These are phyloP conservation scores for Chondrosia reniformis DNA, from an alignment of 37 sponge, comb jelly and placozoan species.

Conservation along the genomic window DNA sequence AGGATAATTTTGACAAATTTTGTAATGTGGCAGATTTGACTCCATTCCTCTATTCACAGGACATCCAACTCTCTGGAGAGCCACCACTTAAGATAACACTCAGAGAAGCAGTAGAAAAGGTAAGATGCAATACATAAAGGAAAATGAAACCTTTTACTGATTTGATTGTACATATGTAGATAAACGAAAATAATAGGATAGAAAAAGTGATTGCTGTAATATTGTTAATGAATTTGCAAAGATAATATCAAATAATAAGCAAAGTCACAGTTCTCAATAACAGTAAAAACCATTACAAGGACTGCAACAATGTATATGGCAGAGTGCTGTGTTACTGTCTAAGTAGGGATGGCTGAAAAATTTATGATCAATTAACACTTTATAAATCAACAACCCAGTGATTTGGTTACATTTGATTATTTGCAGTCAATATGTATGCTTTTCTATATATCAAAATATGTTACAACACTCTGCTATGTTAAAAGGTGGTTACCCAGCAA, in stretches of 20 bases:
- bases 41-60: conserved; percentile 57
- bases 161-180: not conserved
- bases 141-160: not conserved
- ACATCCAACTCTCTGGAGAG: conserved; percentile 75
- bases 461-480: too few species aligned
- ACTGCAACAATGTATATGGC: not conserved
- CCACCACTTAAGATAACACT: conserved; percentile 47
- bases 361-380: too few species aligned
- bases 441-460: too few species aligned
- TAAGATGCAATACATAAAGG: too few species aligned
- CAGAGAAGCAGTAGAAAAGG: conserved; percentile 71
- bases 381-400: too few species aligned
- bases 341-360: too few species aligned
- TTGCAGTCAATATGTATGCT: too few species aligned
- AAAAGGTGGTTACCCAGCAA: too few species aligned
- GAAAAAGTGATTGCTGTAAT: not conserved
- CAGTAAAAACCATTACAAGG: not conserved
- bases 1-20: conserved; percentile 60
- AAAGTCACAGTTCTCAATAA: not conserved
- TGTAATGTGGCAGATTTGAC: conserved; percentile 49
- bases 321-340: not conserved
- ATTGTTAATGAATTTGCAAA: not conserved
- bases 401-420: too few species aligned
- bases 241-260: not conserved
- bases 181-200: too few species aligned